Base-by-base conservation (phyloP, 1,140 invertebrate species). In the Drosophila trapezifrons region DNA sequence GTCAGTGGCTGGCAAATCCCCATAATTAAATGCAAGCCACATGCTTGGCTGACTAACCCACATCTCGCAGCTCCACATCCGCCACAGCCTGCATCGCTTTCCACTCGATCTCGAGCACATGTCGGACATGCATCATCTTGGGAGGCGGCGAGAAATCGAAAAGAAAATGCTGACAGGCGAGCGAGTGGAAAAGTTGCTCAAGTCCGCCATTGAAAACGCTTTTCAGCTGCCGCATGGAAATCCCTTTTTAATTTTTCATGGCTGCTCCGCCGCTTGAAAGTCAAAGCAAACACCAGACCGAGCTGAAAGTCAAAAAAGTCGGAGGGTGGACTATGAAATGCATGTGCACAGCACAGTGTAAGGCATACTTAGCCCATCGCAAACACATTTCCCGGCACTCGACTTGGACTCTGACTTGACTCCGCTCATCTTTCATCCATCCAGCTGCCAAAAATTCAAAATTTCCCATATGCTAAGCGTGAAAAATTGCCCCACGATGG, bases 201-300 rank as follows among this genome's bases (percentile, higher is more conserved):
- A 87, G 78, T 76, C 78, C 78, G 77, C 78, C 65, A 82, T 78
- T 87, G 73, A 72, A 85, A 75, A 82, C 74, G 83, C 67, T 71
- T 81, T 79, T 86, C 84, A 82, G 66, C 79, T 87, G 83, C 83
- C 76, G 76, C 83, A 69, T 66, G 71, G 67, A 79, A 77, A 80
- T 86, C 83, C 83, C 83, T 79, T 87, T 86, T 87, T 86, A 86
- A 86, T 86, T 86, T 86, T 86, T 86, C 83, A 86, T 86, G 45
- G 76, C 72, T 76, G 49, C 32, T 52, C 71, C 49, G 29, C 35
- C 43, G 52, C 75, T 86, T 69, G 29, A 85, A 86, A 85, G 81
- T 87, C 82, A 87, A 70, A 63, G 76, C 76, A 82, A 86, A 82
- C 78, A 82, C 72, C 22, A 37, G 49, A 46, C 18, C 5, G 9